phyloP scores from a whole-genome alignment of 2,113 vertebrate genomes.

The Enhydra lutris region DNA sequence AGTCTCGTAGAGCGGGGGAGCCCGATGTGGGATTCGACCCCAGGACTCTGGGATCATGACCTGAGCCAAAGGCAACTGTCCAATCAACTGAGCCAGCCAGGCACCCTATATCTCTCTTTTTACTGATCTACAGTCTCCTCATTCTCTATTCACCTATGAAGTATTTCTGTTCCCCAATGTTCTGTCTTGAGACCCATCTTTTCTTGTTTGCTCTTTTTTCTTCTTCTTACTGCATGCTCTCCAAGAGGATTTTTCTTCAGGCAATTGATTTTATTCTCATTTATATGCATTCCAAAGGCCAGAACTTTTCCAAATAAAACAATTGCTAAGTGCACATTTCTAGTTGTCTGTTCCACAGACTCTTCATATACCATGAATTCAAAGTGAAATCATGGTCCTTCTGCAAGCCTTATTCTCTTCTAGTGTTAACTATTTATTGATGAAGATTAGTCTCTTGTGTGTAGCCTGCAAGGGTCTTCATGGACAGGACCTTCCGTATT shows the following conservation, averaged over 20 bases:
- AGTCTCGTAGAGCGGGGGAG: too few relatives aligned
- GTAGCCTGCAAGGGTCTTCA: neutral
- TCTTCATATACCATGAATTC: neutral
- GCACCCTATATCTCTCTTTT: neutral
- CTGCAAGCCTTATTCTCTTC: neutral
- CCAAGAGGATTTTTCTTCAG: neutral
- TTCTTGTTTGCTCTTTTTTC: neutral
- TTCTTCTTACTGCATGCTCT: neutral
- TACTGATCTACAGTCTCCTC: neutral
- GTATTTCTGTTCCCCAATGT: neutral
- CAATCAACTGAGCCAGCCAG: too few relatives aligned
- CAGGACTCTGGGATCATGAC: too few relatives aligned
- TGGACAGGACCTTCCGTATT: neutral
- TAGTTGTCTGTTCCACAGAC: neutral
- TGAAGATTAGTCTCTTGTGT: neutral
- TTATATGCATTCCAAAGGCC: neutral
- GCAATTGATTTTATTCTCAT: neutral
- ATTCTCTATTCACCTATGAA: neutral
- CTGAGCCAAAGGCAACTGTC: too few relatives aligned
- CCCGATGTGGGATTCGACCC: too few relatives aligned
- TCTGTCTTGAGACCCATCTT: neutral
- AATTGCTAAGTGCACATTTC: neutral
- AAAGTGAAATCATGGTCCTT: neutral
- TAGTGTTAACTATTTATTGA: neutral
- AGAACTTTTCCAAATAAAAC: neutral